A percentile compares a stretch with the other conserved stretches of the same genome.
phyloP scores from a whole-genome alignment of 2,113 vertebrate species.

The Pachycephala philippinensis region DNA sequence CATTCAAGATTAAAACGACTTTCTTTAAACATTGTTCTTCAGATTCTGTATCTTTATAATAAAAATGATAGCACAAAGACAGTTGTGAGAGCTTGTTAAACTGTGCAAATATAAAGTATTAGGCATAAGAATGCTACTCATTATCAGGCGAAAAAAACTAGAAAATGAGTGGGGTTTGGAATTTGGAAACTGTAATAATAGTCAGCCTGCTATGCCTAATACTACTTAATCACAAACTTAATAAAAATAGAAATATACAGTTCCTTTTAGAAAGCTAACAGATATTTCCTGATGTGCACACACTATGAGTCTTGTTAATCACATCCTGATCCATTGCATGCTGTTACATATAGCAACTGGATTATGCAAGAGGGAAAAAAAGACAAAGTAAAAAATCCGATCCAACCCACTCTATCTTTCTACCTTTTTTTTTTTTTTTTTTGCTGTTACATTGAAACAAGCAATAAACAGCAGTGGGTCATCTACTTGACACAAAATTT shows the following conservation, averaged over 20 bases:
- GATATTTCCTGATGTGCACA: slow-evolving; percentile 21
- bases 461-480: neutral
- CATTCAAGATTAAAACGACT: neutral
- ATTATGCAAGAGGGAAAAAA: neutral
- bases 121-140: neutral
- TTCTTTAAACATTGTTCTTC: neutral
- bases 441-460: neutral
- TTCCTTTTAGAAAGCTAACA: slow-evolving; percentile 9
- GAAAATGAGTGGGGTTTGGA: neutral
- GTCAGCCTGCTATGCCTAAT: neutral
- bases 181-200: neutral
- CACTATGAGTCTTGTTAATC: slow-evolving; percentile 30
- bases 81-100: neutral
- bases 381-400: neutral
- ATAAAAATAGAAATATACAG: neutral
- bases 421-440: neutral
- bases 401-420: neutral
- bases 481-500: neutral
- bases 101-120: neutral
- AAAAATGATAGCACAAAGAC: neutral
- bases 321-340: slow-evolving; percentile 28
- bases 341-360: slow-evolving; percentile 21
- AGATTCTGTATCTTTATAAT: neutral
- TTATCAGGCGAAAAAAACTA: neutral
- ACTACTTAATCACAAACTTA: slow-evolving; percentile 5